Percentiles rank a stretch among this genome's conserved stretches.
Evolutionary conservation across 2,113 vertebrate species (phyloP).

Genomic region (Pungitius pungitius): DNA sequence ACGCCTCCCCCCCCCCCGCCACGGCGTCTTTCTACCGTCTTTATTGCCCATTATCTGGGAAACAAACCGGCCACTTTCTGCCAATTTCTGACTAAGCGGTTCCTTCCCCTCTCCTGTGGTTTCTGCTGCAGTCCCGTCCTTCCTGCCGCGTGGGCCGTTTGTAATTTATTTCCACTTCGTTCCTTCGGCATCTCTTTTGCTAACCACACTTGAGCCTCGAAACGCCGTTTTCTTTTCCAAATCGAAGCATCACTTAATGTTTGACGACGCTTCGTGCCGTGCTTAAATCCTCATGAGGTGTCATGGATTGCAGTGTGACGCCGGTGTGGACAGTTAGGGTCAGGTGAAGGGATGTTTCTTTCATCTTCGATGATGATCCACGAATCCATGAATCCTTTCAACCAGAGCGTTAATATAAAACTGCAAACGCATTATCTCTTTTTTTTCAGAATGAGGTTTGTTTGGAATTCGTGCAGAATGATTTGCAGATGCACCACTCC

Average conservation of each 20-base stretch:
- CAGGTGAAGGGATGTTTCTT: too few relatives aligned
- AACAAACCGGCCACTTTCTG: constrained; percentile 20
- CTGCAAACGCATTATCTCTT: too few relatives aligned
- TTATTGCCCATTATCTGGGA: constrained; percentile 15
- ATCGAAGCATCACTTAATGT: constrained; percentile 7
- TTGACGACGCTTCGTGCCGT: too few relatives aligned
- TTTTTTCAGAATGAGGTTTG: too few relatives aligned
- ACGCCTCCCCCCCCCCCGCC: background rate
- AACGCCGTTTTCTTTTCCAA: constrained; percentile 6
- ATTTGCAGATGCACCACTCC: too few relatives aligned
- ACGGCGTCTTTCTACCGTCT: background rate
- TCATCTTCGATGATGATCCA: too few relatives aligned
- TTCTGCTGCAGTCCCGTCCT: constrained; percentile 7
- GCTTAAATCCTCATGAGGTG: background rate
- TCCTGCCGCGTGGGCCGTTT: constrained; percentile 5
- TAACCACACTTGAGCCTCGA: constrained; percentile 23
- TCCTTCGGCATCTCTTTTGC: constrained; percentile 41
- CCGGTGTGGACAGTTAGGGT: too few relatives aligned
- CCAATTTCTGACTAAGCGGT: constrained; percentile 5
- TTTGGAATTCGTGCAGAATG: too few relatives aligned
- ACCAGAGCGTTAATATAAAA: too few relatives aligned
- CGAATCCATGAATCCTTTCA: too few relatives aligned
- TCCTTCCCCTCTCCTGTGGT: background rate
- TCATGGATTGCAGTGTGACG: background rate
- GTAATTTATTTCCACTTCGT: constrained; percentile 20